A percentile compares a stretch with the other conserved stretches of the same genome.
Evolutionary conservation across 2,113 vertebrate genomes (phyloP).

Genomic region (Ibidorhyncha struthersii): DNA sequence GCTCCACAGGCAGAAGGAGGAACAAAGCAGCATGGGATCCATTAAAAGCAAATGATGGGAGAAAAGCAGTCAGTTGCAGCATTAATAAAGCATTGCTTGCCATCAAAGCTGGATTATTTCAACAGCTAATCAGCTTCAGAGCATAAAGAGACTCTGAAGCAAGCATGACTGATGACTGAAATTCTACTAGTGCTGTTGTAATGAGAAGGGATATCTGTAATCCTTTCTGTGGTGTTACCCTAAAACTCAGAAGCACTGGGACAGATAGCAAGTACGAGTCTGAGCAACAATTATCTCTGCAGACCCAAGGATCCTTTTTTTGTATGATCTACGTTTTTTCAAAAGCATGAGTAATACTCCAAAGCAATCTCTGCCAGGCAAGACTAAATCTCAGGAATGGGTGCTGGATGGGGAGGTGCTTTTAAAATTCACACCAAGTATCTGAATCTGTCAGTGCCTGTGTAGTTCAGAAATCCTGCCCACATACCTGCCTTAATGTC

Average conservation of each 20-base stretch:
- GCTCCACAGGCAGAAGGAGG: background rate
- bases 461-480: background rate
- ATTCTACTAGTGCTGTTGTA: background rate
- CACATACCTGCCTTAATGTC: background rate
- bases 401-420: background rate
- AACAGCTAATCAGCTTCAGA: slow-evolving; percentile 28
- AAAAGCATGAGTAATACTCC: background rate
- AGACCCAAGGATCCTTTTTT: background rate
- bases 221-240: background rate
- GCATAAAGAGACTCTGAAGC: background rate
- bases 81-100: background rate
- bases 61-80: background rate
- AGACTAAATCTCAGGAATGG: background rate
- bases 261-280: background rate
- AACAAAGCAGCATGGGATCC: background rate
- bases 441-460: background rate
- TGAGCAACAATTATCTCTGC: background rate
- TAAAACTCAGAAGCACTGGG: background rate
- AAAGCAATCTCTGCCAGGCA: background rate
- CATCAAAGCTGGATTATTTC: slow-evolving; percentile 35
- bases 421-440: background rate
- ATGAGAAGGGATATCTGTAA: slow-evolving; percentile 5
- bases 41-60: background rate
- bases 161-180: background rate
- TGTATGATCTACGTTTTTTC: background rate